Evolutionary conservation across 1,140 invertebrate species (phyloP).

Genomic region (Panulirus ornatus): DNA sequence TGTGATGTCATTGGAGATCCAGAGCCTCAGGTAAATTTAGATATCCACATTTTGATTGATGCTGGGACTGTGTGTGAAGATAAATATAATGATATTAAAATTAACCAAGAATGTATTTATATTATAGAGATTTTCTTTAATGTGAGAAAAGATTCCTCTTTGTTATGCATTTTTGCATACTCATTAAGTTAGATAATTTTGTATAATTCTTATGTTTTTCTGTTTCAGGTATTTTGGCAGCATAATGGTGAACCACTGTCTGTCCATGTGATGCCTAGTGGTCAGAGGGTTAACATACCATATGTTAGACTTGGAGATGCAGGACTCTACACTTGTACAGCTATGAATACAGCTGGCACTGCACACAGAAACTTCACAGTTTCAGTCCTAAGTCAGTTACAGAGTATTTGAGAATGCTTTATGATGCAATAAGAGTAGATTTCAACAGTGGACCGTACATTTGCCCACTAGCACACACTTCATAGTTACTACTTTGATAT

Average conservation of each 20-base stretch:
- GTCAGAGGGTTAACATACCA: conserved; percentile 13
- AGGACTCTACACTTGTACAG: conserved; percentile 75
- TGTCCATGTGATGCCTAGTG: conserved; percentile 28
- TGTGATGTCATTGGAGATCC: conserved; percentile 71
- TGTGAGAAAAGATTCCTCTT: too few relatives aligned
- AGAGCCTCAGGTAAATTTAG: conserved; percentile 61
- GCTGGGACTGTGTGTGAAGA: too few relatives aligned
- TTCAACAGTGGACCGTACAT: too few relatives aligned
- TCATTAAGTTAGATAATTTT: background rate
- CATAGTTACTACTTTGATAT: too few relatives aligned
- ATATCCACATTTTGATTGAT: background rate
- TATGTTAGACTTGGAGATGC: conserved; percentile 41
- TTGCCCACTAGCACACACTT: too few relatives aligned
- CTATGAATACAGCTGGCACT: conserved; percentile 73
- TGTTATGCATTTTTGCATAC: too few relatives aligned
- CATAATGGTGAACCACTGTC: conserved; percentile 39
- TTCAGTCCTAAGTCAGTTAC: conserved; percentile 70
- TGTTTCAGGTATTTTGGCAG: conserved; percentile 47
- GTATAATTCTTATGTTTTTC: conserved; percentile 12
- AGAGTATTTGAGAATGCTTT: background rate
- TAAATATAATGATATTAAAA: background rate
- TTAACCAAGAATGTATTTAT: too few relatives aligned
- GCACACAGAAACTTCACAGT: conserved; percentile 73
- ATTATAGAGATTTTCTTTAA: too few relatives aligned
- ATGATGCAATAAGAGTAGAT: too few relatives aligned